Conservation (phyloP, 2,797 vertebrate genomes). For the Hirundo rustica region DNA sequence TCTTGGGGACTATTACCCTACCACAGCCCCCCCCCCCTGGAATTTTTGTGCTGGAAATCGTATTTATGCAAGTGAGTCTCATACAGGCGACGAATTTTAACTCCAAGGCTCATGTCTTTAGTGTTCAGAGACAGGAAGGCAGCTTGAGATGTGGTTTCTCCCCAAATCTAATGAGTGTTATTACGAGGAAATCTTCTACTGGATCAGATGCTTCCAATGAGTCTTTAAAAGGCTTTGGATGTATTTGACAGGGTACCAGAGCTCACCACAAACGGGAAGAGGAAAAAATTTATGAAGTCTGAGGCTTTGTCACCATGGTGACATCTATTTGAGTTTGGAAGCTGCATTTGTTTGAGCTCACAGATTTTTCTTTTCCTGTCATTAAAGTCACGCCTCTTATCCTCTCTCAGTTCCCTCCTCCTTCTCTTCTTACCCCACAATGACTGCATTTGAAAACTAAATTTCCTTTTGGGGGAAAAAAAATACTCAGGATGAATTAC, state of each 20-base stretch:
- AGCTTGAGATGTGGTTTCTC: slow-evolving; percentile 30
- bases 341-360: neutral
- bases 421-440: neutral
- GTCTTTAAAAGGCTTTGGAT: slow-evolving; percentile 30
- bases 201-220: neutral
- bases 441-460: neutral
- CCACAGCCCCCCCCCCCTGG: neutral
- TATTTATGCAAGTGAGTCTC: neutral
- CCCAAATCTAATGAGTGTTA: neutral
- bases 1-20: neutral
- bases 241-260: slow-evolving; percentile 12
- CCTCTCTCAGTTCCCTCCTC: neutral
- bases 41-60: neutral
- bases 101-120: neutral
- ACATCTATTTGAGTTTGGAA: slow-evolving; percentile 38
- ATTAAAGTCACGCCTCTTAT: slow-evolving; percentile 4
- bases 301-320: slow-evolving; percentile 47
- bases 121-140: slow-evolving; percentile 14
- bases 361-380: slow-evolving; percentile 49
- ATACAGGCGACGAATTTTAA: neutral
- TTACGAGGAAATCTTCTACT: slow-evolving; percentile 28
- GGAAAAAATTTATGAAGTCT: slow-evolving; percentile 22
- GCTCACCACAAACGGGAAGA: slow-evolving; percentile 41
- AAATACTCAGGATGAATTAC: neutral
- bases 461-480: neutral